phyloP scores from a whole-genome alignment of 2,797 vertebrate genomes.

The Sphenopsis melanotis region DNA sequence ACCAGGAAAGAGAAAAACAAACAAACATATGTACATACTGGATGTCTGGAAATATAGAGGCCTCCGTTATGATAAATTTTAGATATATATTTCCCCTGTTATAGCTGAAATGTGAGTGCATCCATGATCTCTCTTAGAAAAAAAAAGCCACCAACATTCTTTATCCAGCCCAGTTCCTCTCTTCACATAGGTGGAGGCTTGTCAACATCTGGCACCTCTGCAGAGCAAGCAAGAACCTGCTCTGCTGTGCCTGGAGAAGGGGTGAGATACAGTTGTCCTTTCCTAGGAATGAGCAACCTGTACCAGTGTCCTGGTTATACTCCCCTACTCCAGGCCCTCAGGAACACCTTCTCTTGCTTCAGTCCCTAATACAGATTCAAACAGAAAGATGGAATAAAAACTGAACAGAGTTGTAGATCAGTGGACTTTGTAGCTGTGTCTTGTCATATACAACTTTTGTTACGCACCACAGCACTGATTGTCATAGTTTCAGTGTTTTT shows the following conservation, averaged over 20 bases:
- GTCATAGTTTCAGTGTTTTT: background rate
- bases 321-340: background rate
- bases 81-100: background rate
- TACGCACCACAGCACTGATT: background rate
- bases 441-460: background rate
- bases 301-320: background rate
- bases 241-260: background rate
- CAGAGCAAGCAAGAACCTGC: background rate
- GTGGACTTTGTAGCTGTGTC: background rate
- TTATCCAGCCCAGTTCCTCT: background rate
- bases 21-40: background rate
- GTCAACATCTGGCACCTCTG: background rate
- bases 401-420: background rate
- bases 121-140: background rate
- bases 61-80: background rate
- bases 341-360: background rate
- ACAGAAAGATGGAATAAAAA: background rate
- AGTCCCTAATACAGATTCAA: background rate
- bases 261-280: background rate
- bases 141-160: background rate
- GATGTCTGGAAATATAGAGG: background rate
- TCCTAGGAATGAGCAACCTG: background rate
- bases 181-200: background rate
- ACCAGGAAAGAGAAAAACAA: background rate
- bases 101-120: background rate